Evolutionary conservation across 2,797 vertebrate species (phyloP), one percentile per base, ranked within the genome.

Genomic region (Rhabdomys pumilio): DNA sequence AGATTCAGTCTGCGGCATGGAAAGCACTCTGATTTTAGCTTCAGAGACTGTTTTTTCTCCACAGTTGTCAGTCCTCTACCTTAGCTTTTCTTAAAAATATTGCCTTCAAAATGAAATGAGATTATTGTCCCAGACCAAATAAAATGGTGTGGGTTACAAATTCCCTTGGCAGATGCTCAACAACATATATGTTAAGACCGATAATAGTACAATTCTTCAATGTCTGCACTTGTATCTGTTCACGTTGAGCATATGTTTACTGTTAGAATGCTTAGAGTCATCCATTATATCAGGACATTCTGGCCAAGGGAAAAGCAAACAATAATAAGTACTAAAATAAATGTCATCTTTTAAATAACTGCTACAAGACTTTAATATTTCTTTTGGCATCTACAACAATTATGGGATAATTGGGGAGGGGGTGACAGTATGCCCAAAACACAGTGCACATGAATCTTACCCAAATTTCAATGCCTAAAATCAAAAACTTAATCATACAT

Each of bases 21-120:
- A 63, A 84, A 86, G 12, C 73, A 29, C 61, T 87, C 20, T 10
- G 4, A 1, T 61, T 77, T 57, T 57, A 87, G 29, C 53, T 73
- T 61, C 38, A 79, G 50, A n/a, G 73, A 95, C 1, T 61, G 15
- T 77, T 87, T 94, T 59, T 80, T 86, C 6, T 92, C 17, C 47
- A 17, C 73, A 38, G 82, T 34, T 80, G 8, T 89, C 55, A 86
- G 50, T 14, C n/a, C 53, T 90, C 50, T 92, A 26, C 72, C 10
- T 95, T 91, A 92, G 55, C 22, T 75, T 96, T 82, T 10, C 67
- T 50, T 77, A 61, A 63, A 88, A 38, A 82, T 73, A 89, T 63
- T 90, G 38, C 12, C 53, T 93, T 95, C 55, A 91, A 79, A 94
- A 11, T 10, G n/a, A 89, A 87, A 79, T 80, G 24, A 92, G 44